Percentiles rank a stretch among this genome's conserved stretches.
phyloP scores from a whole-genome alignment of 1,140 invertebrate species.

The Holotrichia oblita region DNA sequence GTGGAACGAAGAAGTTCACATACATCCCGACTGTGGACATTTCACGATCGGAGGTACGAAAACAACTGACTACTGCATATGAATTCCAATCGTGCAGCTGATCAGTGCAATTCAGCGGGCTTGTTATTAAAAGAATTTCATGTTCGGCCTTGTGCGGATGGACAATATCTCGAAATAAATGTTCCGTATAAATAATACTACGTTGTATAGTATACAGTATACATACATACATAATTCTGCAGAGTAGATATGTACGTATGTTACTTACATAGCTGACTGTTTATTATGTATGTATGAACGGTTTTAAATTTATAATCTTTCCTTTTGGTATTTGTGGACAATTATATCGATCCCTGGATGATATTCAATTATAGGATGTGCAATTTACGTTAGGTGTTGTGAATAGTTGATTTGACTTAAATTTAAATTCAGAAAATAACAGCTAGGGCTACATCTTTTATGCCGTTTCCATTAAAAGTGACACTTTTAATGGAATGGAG shows the following conservation, averaged over 20 bases:
- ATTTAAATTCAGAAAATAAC: background rate
- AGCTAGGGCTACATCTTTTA: no score
- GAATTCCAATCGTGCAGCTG: background rate
- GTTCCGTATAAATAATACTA: background rate
- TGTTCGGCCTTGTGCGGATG: background rate
- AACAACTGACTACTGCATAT: background rate
- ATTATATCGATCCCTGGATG: background rate
- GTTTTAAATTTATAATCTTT: slow-evolving; percentile 6
- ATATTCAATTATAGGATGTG: background rate
- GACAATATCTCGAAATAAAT: background rate
- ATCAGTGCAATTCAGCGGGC: background rate
- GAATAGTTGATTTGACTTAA: background rate
- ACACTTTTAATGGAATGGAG: no score
- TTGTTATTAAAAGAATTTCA: background rate
- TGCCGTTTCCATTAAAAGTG: no score
- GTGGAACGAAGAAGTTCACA: background rate
- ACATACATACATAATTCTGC: background rate
- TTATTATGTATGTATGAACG: slow-evolving; percentile 8
- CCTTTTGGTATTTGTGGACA: background rate
- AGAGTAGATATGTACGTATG: background rate
- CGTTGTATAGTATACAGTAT: background rate
- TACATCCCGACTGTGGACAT: background rate
- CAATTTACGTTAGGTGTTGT: slow-evolving; percentile 12
- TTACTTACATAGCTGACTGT: background rate
- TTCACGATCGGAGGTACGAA: background rate